phyloP scores from a whole-genome alignment of 2,888 invertebrate genomes.

The Acanthacorydalis orientalis region DNA sequence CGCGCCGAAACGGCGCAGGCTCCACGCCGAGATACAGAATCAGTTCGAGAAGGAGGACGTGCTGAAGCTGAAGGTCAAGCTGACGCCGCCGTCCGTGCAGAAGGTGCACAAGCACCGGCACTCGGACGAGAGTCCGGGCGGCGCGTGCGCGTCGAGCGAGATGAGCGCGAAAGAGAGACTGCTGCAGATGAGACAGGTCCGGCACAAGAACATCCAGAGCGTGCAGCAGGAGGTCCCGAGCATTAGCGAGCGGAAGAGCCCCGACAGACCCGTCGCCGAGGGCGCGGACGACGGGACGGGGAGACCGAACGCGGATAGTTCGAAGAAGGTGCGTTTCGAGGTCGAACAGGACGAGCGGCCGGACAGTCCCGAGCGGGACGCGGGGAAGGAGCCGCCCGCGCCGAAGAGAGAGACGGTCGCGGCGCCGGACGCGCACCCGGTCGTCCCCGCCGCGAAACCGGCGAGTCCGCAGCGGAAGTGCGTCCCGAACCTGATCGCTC shows the following conservation, averaged over 20 bases:
- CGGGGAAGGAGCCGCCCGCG: neutral
- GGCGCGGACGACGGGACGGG: neutral
- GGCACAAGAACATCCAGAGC: constrained; percentile 19
- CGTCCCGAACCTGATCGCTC: constrained; percentile 5
- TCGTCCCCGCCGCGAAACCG: neutral
- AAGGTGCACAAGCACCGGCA: constrained; percentile 28
- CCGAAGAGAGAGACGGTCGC: neutral
- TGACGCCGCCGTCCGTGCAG: constrained; percentile 23
- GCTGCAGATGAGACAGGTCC: constrained; percentile 25
- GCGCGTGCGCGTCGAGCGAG: constrained; percentile 10
- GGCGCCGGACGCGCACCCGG: neutral
- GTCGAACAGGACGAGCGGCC: too few species aligned
- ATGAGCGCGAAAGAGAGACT: constrained; percentile 21
- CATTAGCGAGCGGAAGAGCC: constrained; percentile 26
- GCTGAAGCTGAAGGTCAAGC: constrained; percentile 35
- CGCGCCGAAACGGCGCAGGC: constrained; percentile 28
- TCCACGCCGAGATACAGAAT: constrained; percentile 34
- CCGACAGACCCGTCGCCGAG: constrained; percentile 21
- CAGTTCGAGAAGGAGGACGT: constrained; percentile 27
- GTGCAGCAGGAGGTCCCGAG: constrained; percentile 12
- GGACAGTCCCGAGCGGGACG: neutral
- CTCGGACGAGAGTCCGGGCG: constrained; percentile 14
- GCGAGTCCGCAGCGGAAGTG: neutral
- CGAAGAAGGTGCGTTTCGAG: too few species aligned
- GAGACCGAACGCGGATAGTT: neutral